phyloP scores from a whole-genome alignment of 2,888 invertebrate genomes.

The Timema cristinae region DNA sequence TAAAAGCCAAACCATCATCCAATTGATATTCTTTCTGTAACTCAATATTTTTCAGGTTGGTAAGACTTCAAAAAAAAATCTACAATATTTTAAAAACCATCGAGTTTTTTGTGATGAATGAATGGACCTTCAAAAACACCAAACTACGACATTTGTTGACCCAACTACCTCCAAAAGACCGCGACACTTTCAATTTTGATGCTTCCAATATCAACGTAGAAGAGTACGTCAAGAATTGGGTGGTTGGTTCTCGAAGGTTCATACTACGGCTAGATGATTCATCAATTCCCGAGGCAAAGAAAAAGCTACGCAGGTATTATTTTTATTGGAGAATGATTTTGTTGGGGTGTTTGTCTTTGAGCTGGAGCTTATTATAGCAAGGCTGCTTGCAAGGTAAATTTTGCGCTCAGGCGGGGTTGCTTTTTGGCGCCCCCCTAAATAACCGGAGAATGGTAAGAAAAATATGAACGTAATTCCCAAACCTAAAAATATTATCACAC shows the following conservation, averaged over 20 bases:
- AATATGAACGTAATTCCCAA: too few species aligned
- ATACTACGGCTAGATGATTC: constrained; percentile 46
- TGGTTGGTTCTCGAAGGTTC: constrained; percentile 47
- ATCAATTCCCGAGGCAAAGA: constrained; percentile 40
- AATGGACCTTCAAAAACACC: constrained; percentile 45
- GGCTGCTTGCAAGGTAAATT: too few species aligned
- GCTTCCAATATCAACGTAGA: constrained; percentile 38
- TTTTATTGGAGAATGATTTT: too few species aligned
- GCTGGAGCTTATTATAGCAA: too few species aligned
- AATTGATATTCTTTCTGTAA: not conserved
- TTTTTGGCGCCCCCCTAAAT: too few species aligned
- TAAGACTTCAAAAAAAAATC: constrained; percentile 47
- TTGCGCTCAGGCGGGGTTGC: too few species aligned
- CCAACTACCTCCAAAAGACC: constrained; percentile 36
- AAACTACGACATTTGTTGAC: constrained; percentile 40
- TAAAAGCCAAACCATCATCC: not conserved
- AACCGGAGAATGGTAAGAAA: too few species aligned
- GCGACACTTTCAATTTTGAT: constrained; percentile 46
- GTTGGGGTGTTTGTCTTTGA: too few species aligned
- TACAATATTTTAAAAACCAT: constrained; percentile 46
- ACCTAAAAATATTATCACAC: too few species aligned
- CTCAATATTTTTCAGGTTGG: constrained; percentile 42
- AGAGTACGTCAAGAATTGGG: constrained; percentile 48
- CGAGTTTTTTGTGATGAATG: constrained; percentile 49
- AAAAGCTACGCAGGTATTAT: constrained; percentile 23